Evolutionary conservation across 2,113 vertebrate genomes (phyloP), one percentile per base, ranked within the genome.

Genomic region (Columbina picui): DNA sequence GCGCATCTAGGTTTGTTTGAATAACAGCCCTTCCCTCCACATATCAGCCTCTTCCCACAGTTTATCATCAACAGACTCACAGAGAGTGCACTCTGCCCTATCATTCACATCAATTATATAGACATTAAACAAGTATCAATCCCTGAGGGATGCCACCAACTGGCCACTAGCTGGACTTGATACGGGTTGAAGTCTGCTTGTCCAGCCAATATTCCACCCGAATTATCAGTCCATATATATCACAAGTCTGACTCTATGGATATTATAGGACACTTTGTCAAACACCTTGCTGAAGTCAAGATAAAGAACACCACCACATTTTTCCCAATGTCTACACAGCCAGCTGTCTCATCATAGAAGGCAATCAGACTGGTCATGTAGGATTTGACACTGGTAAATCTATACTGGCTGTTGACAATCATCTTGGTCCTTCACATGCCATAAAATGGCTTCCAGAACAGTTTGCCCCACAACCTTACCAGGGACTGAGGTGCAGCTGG

Each of bases 351-450:
- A 26, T 23, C 63, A 50, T 3, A 76, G 39, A 81, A 36, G 12
- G 25, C 27, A 50, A 63, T 56, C 23, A 56, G 20, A 34, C 4
- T 56, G 10, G 27, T 23, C 14, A 26, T 5, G 10, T 39, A n/a
- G 16, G 21, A 53, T 12, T 23, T 43, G 16, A 49, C 56, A n/a
- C 7, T 20, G 2, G 14, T 29, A 60, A 64, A 49, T 43, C 11
- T 29, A 7, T 8, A 6, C n/a, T 9, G 8, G 21, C 9, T 36
- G n/a, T 50, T 53, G 0, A 0, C 30, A 84, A 7, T 22, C 61
- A 69, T 20, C n/a, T 74, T n/a, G 22, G 56, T 36, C 9, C 26
- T 60, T 69, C 7, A 4, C 2, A 0, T 43, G n/a, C 49, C 11
- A 1, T n/a, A 26, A 74, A 63, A 52, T 7, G 9, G 5, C 22